phyloP scores from a whole-genome alignment of 2,113 vertebrate species.

The Hypomesus transpacificus region DNA sequence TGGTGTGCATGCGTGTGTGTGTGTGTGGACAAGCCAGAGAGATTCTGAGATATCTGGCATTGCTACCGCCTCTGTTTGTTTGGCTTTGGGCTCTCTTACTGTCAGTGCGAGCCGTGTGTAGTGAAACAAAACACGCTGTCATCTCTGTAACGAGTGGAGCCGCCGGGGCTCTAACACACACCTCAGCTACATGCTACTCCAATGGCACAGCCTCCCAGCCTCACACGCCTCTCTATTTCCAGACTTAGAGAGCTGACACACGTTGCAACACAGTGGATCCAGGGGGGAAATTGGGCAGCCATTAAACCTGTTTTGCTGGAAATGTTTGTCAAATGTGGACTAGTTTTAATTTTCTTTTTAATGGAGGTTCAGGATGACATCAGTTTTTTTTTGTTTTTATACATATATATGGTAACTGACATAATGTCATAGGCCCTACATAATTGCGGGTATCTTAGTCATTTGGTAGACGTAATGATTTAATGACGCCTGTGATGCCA shows the following conservation, averaged over 20 bases:
- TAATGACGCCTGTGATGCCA: no score
- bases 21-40: conserved; percentile 23
- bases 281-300: conserved; percentile 32
- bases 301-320: conserved; percentile 11
- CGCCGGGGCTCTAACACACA: conserved; percentile 42
- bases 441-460: no score
- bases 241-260: conserved; percentile 52
- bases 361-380: not conserved
- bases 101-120: conserved; percentile 60
- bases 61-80: conserved; percentile 64
- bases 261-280: conserved; percentile 35
- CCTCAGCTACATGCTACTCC: conserved; percentile 43
- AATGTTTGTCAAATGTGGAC: not conserved
- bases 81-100: conserved; percentile 66
- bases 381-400: no score
- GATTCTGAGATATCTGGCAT: conserved; percentile 60
- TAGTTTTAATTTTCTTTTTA: conserved; percentile 1
- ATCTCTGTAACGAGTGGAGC: conserved; percentile 69
- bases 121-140: conserved; percentile 70
- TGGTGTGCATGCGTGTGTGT: conserved; percentile 7
- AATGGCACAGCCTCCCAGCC: conserved; percentile 31
- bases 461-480: no score
- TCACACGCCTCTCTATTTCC: conserved; percentile 38
- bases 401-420: no score
- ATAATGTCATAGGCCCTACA: no score